phyloP scores from a whole-genome alignment of 2,797 vertebrate genomes.

The Mormyrus proboscirostris region DNA sequence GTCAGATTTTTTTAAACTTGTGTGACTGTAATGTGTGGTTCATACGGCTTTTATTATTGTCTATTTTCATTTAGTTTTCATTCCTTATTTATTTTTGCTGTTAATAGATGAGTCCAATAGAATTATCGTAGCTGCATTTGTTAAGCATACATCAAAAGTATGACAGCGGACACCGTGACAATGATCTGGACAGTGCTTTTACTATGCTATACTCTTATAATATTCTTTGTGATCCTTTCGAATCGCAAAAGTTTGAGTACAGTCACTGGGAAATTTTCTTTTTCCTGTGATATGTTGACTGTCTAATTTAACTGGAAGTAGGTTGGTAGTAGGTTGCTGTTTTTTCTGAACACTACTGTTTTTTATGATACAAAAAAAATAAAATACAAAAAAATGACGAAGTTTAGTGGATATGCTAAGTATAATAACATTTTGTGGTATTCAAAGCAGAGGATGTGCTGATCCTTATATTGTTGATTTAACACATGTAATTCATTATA shows the following conservation, averaged over 20 bases:
- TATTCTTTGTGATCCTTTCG: constrained; percentile 51
- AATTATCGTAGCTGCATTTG: background rate
- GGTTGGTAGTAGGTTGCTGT: background rate
- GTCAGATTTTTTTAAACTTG: background rate
- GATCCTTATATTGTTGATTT: background rate
- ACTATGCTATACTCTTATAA: constrained; percentile 36
- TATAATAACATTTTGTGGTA: background rate
- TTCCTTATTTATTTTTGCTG: background rate
- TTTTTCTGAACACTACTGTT: background rate
- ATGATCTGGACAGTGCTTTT: constrained; percentile 58
- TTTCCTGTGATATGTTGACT: background rate
- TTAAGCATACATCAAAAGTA: background rate
- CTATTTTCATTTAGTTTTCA: background rate
- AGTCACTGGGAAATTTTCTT: background rate
- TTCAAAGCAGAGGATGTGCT: background rate
- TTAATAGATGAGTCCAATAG: background rate
- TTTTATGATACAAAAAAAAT: background rate
- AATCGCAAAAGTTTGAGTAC: constrained; percentile 52
- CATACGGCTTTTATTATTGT: background rate
- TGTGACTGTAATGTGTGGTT: background rate
- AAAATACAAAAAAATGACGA: background rate
- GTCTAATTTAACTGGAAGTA: background rate
- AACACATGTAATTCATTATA: background rate
- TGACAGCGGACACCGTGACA: background rate
- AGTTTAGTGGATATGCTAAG: background rate